Evolutionary conservation across 2,888 invertebrate genomes (phyloP).

Genomic region (Itoplectis maculator): DNA sequence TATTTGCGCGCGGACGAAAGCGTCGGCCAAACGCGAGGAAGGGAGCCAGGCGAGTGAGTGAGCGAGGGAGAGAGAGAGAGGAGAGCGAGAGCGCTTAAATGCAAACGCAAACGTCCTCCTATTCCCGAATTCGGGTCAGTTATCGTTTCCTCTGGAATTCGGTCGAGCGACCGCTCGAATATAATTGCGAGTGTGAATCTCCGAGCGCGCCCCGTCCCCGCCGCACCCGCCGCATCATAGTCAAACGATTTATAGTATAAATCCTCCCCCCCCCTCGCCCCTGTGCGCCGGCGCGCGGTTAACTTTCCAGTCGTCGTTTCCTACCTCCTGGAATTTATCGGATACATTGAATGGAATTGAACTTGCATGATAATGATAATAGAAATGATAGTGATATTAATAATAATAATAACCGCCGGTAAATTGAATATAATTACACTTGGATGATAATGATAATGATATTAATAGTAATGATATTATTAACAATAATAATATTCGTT

Average conservation of each 20-base stretch:
- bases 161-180: conserved; percentile 61
- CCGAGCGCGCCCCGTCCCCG: conserved; percentile 41
- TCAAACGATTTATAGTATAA: background rate
- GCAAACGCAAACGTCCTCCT: conserved; percentile 65
- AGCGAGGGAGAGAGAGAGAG: conserved; percentile 24
- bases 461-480: too few species aligned
- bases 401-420: too few species aligned
- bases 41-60: conserved; percentile 27
- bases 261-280: too few species aligned
- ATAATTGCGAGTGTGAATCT: conserved; percentile 66
- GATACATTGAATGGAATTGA: background rate
- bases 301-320: background rate
- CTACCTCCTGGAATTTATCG: background rate
- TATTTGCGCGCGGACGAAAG: conserved; percentile 62
- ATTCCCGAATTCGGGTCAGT: conserved; percentile 78
- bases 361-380: too few species aligned
- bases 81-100: conserved; percentile 67
- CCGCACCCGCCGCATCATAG: background rate
- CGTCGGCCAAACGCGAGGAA: conserved; percentile 52
- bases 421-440: too few species aligned
- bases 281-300: background rate
- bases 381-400: too few species aligned
- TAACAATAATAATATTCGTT: too few species aligned
- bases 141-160: conserved; percentile 76
- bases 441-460: too few species aligned